Conservation (phyloP, 2,797 vertebrate genomes). For the Intellagama lesueurii region DNA sequence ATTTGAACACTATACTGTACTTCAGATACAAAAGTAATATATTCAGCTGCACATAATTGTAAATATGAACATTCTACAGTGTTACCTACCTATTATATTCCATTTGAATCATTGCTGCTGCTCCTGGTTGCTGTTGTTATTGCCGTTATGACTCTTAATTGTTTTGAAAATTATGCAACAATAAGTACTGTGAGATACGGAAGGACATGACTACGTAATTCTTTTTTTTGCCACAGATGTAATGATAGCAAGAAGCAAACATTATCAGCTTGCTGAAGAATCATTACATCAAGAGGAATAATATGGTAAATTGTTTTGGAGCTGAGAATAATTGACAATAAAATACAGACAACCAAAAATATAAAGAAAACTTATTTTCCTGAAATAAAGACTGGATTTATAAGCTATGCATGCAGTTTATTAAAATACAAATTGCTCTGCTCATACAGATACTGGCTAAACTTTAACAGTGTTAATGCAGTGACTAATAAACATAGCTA, state of each 20-base stretch:
- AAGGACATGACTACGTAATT: background rate
- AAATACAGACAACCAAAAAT: constrained; percentile 47
- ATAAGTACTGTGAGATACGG: constrained; percentile 26
- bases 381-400: constrained; percentile 39
- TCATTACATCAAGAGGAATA: constrained; percentile 45
- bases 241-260: background rate
- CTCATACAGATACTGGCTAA: background rate
- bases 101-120: constrained; percentile 1
- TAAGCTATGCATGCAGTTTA: constrained; percentile 8
- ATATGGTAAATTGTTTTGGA: constrained; percentile 59
- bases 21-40: background rate
- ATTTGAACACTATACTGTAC: background rate
- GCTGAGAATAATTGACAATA: constrained; percentile 48
- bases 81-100: background rate
- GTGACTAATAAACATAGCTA: constrained; percentile 24
- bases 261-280: constrained; percentile 39
- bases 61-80: background rate
- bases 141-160: background rate
- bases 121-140: background rate
- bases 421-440: constrained; percentile 33
- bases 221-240: background rate
- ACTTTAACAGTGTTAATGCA: constrained; percentile 7
- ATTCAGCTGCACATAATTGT: background rate
- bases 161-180: constrained; percentile 30
- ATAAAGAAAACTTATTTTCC: constrained; percentile 37